Conservation (phyloP, 2,888 invertebrate species). For the Pyrgus malvae region DNA sequence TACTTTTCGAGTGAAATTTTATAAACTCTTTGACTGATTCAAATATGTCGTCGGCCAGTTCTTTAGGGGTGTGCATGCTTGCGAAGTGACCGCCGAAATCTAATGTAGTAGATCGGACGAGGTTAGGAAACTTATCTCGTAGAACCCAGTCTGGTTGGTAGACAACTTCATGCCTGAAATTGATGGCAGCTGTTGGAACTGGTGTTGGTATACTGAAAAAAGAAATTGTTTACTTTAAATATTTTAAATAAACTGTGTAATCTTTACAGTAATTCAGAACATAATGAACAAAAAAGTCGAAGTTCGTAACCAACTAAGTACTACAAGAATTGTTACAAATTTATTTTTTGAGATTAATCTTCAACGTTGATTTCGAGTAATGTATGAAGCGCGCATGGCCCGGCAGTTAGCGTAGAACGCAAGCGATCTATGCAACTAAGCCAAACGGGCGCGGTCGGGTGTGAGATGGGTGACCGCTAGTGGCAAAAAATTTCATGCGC, state of each 20-base stretch:
- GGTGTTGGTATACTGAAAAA: slow-evolving; percentile 83
- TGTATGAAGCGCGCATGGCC: no score
- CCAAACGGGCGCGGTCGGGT: no score
- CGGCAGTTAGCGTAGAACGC: no score
- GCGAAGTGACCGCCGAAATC: slow-evolving; percentile 93
- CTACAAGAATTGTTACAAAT: no score
- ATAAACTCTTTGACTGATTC: slow-evolving; percentile 51
- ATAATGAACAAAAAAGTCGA: no score
- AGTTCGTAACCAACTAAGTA: no score
- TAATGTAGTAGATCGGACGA: slow-evolving; percentile 85
- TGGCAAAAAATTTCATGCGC: no score
- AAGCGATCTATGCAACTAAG: no score
- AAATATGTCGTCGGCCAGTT: slow-evolving; percentile 84
- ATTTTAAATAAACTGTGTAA: not conserved
- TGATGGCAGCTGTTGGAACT: slow-evolving; percentile 88
- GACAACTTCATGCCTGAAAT: slow-evolving; percentile 87
- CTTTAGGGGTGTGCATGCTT: slow-evolving; percentile 88
- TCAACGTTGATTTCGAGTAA: no score
- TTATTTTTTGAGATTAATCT: no score
- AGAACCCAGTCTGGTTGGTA: slow-evolving; percentile 84
- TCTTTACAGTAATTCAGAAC: no score
- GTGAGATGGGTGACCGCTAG: no score
- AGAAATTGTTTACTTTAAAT: not conserved
- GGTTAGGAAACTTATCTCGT: slow-evolving; percentile 82
- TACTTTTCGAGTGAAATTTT: slow-evolving; percentile 42